Base-by-base conservation (phyloP, 2,113 vertebrate species). In the Sula dactylatra region DNA sequence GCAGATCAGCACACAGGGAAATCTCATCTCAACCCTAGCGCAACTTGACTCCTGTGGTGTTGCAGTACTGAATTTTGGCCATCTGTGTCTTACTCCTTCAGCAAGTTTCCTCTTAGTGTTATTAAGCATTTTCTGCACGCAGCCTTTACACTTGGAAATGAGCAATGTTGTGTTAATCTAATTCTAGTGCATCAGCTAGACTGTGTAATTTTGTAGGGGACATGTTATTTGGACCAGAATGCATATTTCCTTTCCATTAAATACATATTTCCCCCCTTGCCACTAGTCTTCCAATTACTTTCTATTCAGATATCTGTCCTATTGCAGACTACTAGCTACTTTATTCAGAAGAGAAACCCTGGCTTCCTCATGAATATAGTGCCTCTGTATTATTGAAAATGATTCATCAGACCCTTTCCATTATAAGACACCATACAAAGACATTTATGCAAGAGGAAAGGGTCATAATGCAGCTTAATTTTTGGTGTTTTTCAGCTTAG, bases 121-220 rank as follows among this genome's bases (percentile, higher is more conserved):
- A 92, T 97, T 96, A 96, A 98, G 95, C 88, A 94, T 97, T 98
- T 98, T 97, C 96, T 97, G 87, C 95, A 95, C 71, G 71, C 88
- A 97, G 96, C 79, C 78, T 96, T 97, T 98, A 95, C 92, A 92
- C 95, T 97, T 98, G 94, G 82, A 98, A 97, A 96, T 95, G 97
- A 96, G 97, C 97, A 97, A 56, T 62, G 79, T 66, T 86, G 90
- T 93, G 77, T 90, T 97, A 82, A 77, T 94, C n/a, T 93, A 92
- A 91, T 93, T 95, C 91, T 92, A 74, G 69, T 91, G 54, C 66
- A 66, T 85, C 86, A 93, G 73, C 77, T 88, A 80, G 81, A 77
- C 87, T 76, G 36, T n/a, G 77, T 69, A 88, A 93, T 90, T 85
- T 56, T 91, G 36, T 47, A 82, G 70, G 70, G 84, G 73, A 72